Evolutionary conservation across 2,113 vertebrate species (phyloP).

Genomic region (Tachycineta bicolor): DNA sequence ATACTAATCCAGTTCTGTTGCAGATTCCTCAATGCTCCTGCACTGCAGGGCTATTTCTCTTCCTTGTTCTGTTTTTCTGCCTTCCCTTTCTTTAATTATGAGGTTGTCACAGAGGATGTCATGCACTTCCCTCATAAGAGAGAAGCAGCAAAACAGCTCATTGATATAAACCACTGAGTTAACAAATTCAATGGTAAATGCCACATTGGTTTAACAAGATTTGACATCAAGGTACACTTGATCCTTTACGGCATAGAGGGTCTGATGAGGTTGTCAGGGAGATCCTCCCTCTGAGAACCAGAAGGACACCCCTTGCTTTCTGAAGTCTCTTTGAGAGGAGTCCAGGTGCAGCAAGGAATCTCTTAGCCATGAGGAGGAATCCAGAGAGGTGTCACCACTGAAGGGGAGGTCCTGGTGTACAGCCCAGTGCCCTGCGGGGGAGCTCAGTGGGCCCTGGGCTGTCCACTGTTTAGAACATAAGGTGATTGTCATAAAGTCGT

Average conservation of each 20-base stretch:
- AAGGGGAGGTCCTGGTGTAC: neutral
- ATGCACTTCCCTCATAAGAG: neutral
- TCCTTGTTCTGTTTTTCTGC: neutral
- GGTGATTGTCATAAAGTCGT: fast-evolving
- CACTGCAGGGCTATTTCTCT: neutral
- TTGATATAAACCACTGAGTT: neutral
- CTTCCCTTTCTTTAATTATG: neutral
- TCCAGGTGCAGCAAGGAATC: no score
- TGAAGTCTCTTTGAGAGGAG: neutral
- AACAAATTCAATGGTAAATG: neutral
- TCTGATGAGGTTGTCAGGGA: neutral
- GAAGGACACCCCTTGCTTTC: neutral
- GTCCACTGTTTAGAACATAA: fast-evolving
- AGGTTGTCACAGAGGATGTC: neutral
- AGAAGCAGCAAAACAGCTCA: neutral
- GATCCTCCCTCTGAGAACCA: neutral
- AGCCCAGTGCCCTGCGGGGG: neutral
- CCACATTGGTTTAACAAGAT: neutral
- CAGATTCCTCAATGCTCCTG: neutral
- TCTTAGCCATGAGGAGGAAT: neutral
- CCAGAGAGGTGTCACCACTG: neutral
- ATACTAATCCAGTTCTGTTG: neutral
- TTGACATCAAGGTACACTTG: neutral
- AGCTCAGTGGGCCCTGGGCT: neutral
- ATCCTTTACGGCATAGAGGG: no score